Evolutionary conservation across 2,113 vertebrate species (phyloP), one percentile per base, ranked within the genome.

Genomic region (Stomatorhinus ivindoensis): DNA sequence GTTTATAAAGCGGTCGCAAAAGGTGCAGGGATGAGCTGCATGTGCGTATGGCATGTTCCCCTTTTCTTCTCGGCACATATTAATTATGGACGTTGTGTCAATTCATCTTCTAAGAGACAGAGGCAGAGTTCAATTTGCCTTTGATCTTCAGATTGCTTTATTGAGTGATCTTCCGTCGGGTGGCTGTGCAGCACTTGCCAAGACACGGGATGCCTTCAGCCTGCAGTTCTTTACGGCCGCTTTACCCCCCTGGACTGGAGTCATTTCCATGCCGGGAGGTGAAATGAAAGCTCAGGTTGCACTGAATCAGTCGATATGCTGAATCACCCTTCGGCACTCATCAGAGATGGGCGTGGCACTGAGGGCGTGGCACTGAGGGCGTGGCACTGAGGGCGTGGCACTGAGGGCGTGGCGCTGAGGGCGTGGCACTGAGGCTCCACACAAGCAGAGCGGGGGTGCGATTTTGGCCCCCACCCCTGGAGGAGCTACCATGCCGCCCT

Each of bases 191-290:
- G 88, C 86, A 92, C 91, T 93, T 93, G 92, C 91, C 92, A 94
- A 94, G 42, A 92, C 89, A 87, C 89, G 89, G 89, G 88, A 31
- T 44, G 3, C 31, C 73, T 89, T 91, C 89, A 31, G 86, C 87
- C 87, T 86, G 80, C 89, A 55, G 91, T 92, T 93, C 90, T 94
- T 95, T 92, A 93, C 89, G 80, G 90, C 92, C 90, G 91, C 24
- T 27, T 69, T 73, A 15, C 61, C 21, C 58, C 61, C 61, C 39
- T 15, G 65, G 44, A 69, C 61, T 88, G 44, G 17, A 73, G 7
- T 88, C 61, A 69, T 88, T 88, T 73, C n/a, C 87, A 88, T 65
- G 19, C 58, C n/a, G 4, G 65, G 61, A 58, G 87, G 53, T 47
- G 61, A 88, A 88, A 73, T 73, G 61, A 88, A 69, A 88, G 24